Conservation (phyloP, 2,888 invertebrate genomes). For the Tinea pellionella region DNA sequence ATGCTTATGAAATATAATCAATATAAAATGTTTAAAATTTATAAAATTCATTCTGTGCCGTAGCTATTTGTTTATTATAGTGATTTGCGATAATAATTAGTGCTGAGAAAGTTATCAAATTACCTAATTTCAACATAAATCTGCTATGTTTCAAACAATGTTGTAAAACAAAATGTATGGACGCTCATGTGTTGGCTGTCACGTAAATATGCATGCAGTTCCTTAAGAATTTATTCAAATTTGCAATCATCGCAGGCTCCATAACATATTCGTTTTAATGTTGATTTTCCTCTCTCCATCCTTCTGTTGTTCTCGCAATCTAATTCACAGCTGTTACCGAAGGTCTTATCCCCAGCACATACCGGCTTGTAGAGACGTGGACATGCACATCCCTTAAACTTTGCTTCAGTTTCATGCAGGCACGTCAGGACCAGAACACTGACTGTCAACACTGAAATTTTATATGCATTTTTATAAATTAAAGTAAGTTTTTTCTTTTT, state of each 20-base stretch:
- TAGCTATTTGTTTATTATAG: too few relatives aligned
- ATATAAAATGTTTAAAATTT: too few relatives aligned
- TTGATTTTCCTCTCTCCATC: neutral
- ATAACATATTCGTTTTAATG: neutral
- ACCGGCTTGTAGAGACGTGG: constrained; percentile 11
- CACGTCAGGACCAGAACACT: neutral
- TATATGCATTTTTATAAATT: neutral
- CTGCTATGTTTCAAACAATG: too few relatives aligned
- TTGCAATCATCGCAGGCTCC: neutral
- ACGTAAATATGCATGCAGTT: too few relatives aligned
- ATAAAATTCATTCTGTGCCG: too few relatives aligned
- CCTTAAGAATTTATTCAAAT: neutral
- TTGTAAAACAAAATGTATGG: too few relatives aligned
- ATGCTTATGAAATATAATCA: too few relatives aligned
- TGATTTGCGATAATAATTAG: too few relatives aligned
- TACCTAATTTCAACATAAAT: too few relatives aligned
- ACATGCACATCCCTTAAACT: neutral
- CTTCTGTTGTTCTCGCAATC: constrained; percentile 8
- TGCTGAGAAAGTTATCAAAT: too few relatives aligned
- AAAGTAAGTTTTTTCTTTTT: too few relatives aligned
- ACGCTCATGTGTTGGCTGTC: too few relatives aligned
- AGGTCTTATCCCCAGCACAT: constrained; percentile 9
- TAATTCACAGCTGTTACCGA: neutral
- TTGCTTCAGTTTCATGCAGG: neutral
- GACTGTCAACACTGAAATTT: constrained; percentile 1